phyloP scores from a whole-genome alignment of 2,797 vertebrate genomes.

The Aplochiton taeniatus region DNA sequence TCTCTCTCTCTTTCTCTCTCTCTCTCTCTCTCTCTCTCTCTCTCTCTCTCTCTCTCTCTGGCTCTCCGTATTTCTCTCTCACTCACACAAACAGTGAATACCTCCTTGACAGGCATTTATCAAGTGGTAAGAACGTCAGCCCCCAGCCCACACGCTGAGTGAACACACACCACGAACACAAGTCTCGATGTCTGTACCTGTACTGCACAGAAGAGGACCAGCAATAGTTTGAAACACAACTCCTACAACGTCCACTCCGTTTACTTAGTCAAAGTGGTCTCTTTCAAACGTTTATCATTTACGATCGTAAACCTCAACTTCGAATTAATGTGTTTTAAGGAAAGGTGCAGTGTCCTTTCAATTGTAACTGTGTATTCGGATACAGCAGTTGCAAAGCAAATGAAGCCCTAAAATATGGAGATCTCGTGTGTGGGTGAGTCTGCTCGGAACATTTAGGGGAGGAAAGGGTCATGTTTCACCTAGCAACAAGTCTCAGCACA shows the following conservation, averaged over 20 bases:
- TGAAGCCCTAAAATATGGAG: neutral
- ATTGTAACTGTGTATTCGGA: no score
- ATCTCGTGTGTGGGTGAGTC: neutral
- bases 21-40: neutral
- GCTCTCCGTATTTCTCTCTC: neutral
- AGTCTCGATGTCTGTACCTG: no score
- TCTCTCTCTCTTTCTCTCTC: neutral
- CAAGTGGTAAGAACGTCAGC: neutral
- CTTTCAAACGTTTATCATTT: no score
- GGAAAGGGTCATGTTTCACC: conserved; percentile 37
- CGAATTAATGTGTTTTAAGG: no score
- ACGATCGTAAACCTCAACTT: no score
- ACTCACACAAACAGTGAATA: neutral
- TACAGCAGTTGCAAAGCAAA: no score
- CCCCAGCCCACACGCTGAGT: neutral
- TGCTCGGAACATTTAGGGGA: neutral
- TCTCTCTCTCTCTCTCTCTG: neutral
- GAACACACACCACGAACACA: neutral
- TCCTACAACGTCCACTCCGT: no score
- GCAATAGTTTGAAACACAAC: no score
- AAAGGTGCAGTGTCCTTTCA: no score
- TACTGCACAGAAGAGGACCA: no score
- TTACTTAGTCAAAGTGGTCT: no score
- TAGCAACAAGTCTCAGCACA: conserved; percentile 36
- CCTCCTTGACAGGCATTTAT: conserved; percentile 5